Base-by-base conservation (phyloP, 2,888 invertebrate species). In the Plemyria rubiginata region DNA sequence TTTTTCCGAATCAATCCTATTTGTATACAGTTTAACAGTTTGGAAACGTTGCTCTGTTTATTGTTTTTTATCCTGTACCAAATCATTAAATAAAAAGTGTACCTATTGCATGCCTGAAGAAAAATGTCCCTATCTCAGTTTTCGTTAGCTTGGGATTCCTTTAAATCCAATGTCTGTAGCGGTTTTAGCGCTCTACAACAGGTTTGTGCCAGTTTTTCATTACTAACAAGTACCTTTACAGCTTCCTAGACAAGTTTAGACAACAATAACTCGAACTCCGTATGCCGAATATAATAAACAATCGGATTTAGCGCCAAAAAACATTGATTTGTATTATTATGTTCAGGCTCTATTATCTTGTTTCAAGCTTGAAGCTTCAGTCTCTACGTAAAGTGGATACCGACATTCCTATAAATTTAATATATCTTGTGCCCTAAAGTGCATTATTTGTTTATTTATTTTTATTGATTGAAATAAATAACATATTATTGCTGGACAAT, bases 181-280 rank as follows among this genome's bases (percentile, higher is more conserved):
- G 91, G 92, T 38, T 90, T 93, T 70, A 89, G 90, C 72, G 62
- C 82, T 46, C 77, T 93, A 61, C 92, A 93, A 73, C 92, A 92
- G 87, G 92, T 92, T 84, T 38, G 16, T 49, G 52, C 9, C 46
- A n/a, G 8, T 11, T 32, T 13, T 0, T 8, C 2, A 12, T 29
- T 38, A 11, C 2, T 11, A 38, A 3, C 11, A 38, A 38, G 6
- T 11, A 11, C 2, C 11, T 38, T 0, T 38, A 11, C 1, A 38
- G 36, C n/a, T n/a, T n/a, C n/a, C 32, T 32, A 0, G 0, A 32
- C 1, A 22, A 22, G 22, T 3, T 22, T 22, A 1, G 11, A 38
- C 11, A 38, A 1, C 11, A 38, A 3, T 8, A 38, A 38, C 36
- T 9, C 3, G 9, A 11, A 3, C 8, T 38, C 36, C 9, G 36